Evolutionary conservation across 2,113 vertebrate genomes (phyloP).

Genomic region (Engraulis encrasicolus): DNA sequence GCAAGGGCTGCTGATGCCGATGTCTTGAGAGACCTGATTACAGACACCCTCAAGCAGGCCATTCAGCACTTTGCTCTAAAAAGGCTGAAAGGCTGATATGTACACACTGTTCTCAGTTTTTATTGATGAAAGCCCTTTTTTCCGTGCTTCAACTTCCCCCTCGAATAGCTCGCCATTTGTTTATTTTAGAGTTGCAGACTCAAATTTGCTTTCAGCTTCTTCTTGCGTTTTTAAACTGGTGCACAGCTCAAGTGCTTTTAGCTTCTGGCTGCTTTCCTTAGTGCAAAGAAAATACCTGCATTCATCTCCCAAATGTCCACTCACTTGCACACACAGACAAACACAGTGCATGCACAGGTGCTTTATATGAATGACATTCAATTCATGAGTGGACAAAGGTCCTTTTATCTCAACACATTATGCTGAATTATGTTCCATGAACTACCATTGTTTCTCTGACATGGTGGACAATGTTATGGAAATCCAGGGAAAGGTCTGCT

Average conservation of each 20-base stretch:
- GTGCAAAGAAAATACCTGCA: not conserved
- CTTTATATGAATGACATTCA: not conserved
- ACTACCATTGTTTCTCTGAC: too few relatives aligned
- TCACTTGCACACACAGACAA: not conserved
- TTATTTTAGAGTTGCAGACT: not conserved
- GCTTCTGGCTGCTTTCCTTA: not conserved
- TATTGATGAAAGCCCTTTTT: slow-evolving; percentile 10
- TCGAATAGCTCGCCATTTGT: not conserved
- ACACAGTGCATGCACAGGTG: too few relatives aligned
- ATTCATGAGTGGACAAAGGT: not conserved
- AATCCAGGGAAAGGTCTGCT: too few relatives aligned
- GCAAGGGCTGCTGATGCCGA: not conserved
- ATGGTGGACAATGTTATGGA: too few relatives aligned
- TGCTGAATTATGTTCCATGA: too few relatives aligned
- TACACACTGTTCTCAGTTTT: not conserved
- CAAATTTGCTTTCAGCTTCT: not conserved
- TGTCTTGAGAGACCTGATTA: not conserved
- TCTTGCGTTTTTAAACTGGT: not conserved
- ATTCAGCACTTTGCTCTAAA: not conserved
- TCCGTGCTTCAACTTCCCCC: not conserved
- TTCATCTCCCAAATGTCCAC: too few relatives aligned
- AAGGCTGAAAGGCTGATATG: not conserved
- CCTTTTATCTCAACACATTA: too few relatives aligned
- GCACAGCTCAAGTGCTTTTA: not conserved
- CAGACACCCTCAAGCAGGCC: not conserved